Conservation (phyloP, 2,797 vertebrate species). For the Tauraco hartlaubi region DNA sequence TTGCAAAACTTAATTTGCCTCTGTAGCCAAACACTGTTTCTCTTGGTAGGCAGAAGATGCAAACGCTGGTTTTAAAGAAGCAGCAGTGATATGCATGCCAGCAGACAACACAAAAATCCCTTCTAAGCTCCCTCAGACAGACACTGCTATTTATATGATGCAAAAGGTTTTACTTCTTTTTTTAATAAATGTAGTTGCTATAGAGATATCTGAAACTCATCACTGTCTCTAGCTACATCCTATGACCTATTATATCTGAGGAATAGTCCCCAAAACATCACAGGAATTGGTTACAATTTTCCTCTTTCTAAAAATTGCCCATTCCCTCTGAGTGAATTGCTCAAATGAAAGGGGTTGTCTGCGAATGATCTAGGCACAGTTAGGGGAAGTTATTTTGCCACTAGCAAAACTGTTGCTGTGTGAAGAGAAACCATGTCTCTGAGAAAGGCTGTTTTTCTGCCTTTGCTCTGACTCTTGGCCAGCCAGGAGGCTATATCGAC, state of each 20-base stretch:
- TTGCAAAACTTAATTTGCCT: background rate
- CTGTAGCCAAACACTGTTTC: background rate
- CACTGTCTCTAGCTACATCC: background rate
- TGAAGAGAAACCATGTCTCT: background rate
- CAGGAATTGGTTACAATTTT: conserved; percentile 24
- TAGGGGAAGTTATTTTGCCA: conserved; percentile 1
- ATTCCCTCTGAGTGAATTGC: background rate
- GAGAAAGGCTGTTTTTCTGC: background rate
- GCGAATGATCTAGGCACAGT: background rate
- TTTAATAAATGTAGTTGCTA: background rate
- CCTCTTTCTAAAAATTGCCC: background rate
- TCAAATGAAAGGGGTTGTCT: background rate
- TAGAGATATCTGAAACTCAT: background rate
- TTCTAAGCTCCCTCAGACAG: background rate
- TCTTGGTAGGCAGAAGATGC: background rate
- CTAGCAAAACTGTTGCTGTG: background rate
- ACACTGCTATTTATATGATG: background rate
- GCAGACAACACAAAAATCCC: background rate
- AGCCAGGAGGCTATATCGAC: background rate
- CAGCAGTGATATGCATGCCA: background rate
- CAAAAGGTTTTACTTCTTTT: background rate
- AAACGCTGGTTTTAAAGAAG: background rate
- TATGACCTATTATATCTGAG: conserved; percentile 5
- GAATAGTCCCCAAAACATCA: background rate
- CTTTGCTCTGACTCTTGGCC: background rate